These are phyloP conservation scores for Acanthosepion lycidas DNA, from an alignment of 2,888 invertebrate species.

Conservation along the genomic window DNA sequence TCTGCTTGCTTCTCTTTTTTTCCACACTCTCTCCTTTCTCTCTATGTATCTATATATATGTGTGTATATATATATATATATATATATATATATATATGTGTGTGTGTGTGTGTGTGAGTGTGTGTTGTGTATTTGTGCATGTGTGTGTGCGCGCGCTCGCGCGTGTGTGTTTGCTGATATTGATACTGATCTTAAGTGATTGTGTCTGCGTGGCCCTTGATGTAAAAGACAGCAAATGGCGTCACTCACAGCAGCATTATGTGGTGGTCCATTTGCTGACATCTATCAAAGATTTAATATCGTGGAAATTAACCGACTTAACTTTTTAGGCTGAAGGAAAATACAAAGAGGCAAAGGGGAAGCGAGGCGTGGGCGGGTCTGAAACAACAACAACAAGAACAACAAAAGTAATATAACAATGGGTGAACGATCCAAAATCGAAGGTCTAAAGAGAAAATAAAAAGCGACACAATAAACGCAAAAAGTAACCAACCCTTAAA, in stretches of 20 bases:
- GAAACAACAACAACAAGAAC: background rate
- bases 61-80: background rate
- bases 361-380: background rate
- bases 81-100: background rate
- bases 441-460: background rate
- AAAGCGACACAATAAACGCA: background rate
- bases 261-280: background rate
- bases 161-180: background rate
- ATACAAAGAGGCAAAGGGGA: background rate
- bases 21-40: too few species aligned
- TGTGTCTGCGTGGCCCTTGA: background rate
- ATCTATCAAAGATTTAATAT: background rate
- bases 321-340: background rate
- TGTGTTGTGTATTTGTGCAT: background rate
- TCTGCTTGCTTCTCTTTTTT: too few species aligned
- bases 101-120: background rate
- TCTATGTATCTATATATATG: background rate
- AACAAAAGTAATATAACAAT: background rate
- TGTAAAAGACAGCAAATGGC: background rate
- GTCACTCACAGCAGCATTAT: background rate
- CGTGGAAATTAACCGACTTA: constrained; percentile 11
- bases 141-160: background rate
- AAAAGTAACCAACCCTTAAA: too few species aligned
- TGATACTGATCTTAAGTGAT: background rate
- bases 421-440: background rate